These are phyloP conservation scores for Trimorus sp. DNA, from an alignment of 2,888 invertebrate genomes.

Conservation along the genomic window DNA sequence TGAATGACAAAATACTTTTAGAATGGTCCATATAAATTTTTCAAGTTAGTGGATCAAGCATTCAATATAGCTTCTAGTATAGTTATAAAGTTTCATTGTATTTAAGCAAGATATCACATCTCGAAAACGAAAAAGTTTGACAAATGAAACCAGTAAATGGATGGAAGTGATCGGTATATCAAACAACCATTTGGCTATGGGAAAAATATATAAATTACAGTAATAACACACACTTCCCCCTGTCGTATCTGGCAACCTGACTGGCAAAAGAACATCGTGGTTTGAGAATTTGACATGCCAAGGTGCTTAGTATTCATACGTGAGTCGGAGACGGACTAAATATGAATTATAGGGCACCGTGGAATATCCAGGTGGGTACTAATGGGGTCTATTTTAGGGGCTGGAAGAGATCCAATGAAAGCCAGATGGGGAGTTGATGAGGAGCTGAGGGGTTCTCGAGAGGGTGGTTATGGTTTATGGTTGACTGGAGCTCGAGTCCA, in stretches of 20 bases:
- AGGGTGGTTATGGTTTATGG: constrained; percentile 10
- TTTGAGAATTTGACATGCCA: constrained; percentile 23
- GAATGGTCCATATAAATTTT: not conserved
- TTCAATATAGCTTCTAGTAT: too few relatives aligned
- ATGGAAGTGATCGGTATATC: too few relatives aligned
- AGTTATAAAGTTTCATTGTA: too few relatives aligned
- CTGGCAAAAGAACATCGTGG: constrained; percentile 6
- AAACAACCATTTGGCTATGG: not conserved
- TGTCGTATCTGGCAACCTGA: not conserved
- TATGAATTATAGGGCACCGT: constrained; percentile 35
- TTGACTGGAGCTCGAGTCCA: too few relatives aligned
- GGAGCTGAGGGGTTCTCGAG: constrained; percentile 43
- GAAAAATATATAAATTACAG: constrained; percentile 7
- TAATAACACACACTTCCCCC: constrained; percentile 3
- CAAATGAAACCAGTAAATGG: too few relatives aligned
- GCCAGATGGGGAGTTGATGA: constrained; percentile 38
- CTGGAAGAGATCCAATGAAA: constrained; percentile 33
- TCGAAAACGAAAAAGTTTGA: too few relatives aligned
- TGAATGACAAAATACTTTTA: not conserved
- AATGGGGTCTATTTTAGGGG: constrained; percentile 36
- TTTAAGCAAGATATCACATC: too few relatives aligned
- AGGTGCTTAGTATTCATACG: constrained; percentile 43
- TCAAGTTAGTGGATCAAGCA: too few relatives aligned
- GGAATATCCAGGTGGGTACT: constrained; percentile 32
- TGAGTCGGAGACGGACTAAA: constrained; percentile 26